Percentiles rank a stretch among this genome's conserved stretches.
Conservation (phyloP, 2,888 invertebrate genomes). For the Drosophila falleni region DNA sequence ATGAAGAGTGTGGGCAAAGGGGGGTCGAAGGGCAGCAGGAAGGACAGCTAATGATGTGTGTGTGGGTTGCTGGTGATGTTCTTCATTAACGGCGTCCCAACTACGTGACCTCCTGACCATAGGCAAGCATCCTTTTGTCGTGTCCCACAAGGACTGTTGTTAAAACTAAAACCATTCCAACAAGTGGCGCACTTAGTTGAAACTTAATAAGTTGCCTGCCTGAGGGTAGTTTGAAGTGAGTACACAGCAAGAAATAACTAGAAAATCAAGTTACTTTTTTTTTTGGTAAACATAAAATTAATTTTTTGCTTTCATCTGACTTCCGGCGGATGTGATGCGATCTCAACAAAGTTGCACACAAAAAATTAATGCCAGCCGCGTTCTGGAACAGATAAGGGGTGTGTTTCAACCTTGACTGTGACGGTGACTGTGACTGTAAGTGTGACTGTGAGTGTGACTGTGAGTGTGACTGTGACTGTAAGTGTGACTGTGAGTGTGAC, state of each 20-base stretch:
- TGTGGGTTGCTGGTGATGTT: constrained; percentile 28
- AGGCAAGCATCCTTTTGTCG: constrained; percentile 7
- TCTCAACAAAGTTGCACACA: constrained; percentile 52
- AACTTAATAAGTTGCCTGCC: constrained; percentile 65
- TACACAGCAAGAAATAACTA: constrained; percentile 12
- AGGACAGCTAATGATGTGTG: constrained; percentile 66
- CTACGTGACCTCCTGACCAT: constrained; percentile 64
- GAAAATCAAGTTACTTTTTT: background rate
- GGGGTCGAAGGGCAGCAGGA: background rate
- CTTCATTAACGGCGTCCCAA: constrained; percentile 61
- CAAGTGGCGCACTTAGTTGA: constrained; percentile 70
- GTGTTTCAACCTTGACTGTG: background rate
- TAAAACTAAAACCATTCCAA: constrained; percentile 41
- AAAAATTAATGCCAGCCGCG: constrained; percentile 68
- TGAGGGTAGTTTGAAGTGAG: background rate
- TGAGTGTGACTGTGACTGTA: background rate
- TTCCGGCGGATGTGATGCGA: constrained; percentile 73
- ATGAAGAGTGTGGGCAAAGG: background rate
- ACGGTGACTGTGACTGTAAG: no score
- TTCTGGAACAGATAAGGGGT: constrained; percentile 28
- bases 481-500: no score
- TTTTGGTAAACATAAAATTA: background rate
- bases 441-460: background rate
- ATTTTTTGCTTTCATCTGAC: background rate
- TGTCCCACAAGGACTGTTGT: constrained; percentile 43